Base-by-base conservation (phyloP, 23 tunicate species). In the Trididemnum clinides region DNA sequence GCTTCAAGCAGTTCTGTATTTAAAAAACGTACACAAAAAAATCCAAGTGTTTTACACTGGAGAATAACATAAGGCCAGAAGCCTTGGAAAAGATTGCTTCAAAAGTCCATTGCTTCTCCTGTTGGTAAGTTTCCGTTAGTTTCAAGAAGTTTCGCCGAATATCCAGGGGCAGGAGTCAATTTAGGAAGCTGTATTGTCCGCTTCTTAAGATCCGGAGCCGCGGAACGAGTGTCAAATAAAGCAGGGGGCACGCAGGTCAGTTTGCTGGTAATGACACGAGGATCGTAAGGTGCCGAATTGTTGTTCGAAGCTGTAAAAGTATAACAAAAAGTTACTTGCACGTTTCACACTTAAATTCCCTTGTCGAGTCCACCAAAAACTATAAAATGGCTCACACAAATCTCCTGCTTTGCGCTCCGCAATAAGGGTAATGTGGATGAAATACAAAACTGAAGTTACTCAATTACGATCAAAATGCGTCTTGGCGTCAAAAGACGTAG, bases 141-240 rank as follows among this genome's bases (percentile, higher is more conserved):
- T 7, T 83, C 87, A 0, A 33, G 79, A 20, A 49, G 0, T 29
- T 80, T 80, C 23, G 71, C 59, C 7, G 54, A 80, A 44, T 85
- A 85, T 64, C 88, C 88, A 25, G 87, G 87, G 80, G 87, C 87
- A 27, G 87, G 82, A 51, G 90, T 86, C 33, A 75, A 28, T 38
- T 87, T 86, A 2, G 94, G 94, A 36, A 89, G 72, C 80, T 77
- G 94, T 25, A 89, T 84, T 4, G 94, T 84, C 51, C 85, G 71
- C 77, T 89, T 89, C 71, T 88, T 82, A 25, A 78, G 36, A 0
- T 89, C 94, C 28, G 28, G 50, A 54, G 50, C 70, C 23, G 88
- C 12, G 30, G 39, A 4, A 5, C 91, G 79, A 27, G 91, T 80
- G 64, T 87, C 91, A 31, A n/a, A 87, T 26, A 87, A 57, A 0